These are phyloP conservation scores for Ethmia dodecea DNA, from an alignment of 2,888 invertebrate species.

Conservation along the genomic window DNA sequence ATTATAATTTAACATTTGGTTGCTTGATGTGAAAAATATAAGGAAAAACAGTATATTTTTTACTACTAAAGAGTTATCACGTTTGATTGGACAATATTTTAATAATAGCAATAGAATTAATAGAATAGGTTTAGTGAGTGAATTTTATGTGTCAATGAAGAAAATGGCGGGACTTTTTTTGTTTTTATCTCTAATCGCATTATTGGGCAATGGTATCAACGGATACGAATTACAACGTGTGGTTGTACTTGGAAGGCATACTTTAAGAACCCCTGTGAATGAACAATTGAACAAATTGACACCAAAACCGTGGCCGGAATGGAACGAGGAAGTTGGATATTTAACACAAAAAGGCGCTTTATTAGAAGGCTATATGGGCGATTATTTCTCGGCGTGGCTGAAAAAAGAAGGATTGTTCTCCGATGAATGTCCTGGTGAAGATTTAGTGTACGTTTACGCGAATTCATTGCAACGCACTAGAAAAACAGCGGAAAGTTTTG, in stretches of 20 bases:
- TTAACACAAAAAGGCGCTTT: conserved; percentile 49
- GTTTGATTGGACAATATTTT: too few relatives aligned
- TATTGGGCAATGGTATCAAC: not conserved
- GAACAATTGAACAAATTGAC: conserved; percentile 32
- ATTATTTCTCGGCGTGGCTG: conserved; percentile 49
- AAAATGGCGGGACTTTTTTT: conserved; percentile 4
- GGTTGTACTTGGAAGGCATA: conserved; percentile 51
- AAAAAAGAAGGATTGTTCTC: conserved; percentile 29
- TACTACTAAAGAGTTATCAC: too few relatives aligned
- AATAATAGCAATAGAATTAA: too few relatives aligned
- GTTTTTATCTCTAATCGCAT: not conserved
- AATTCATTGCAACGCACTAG: conserved; percentile 50
- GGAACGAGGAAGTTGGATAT: conserved; percentile 33
- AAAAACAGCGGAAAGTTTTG: conserved; percentile 45
- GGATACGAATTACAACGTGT: conserved; percentile 34
- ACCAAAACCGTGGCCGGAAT: conserved; percentile 39
- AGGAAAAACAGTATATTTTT: too few relatives aligned
- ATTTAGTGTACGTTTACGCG: conserved; percentile 41
- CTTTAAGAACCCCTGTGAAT: conserved; percentile 45
- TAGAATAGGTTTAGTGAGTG: too few relatives aligned
- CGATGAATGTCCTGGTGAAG: conserved; percentile 33
- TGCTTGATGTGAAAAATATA: too few relatives aligned
- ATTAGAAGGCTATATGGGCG: conserved; percentile 51
- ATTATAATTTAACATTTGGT: too few relatives aligned
- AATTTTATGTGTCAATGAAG: not conserved